Conservation (phyloP, 1,140 invertebrate genomes). For the Trachymyrmex cornetzi region DNA sequence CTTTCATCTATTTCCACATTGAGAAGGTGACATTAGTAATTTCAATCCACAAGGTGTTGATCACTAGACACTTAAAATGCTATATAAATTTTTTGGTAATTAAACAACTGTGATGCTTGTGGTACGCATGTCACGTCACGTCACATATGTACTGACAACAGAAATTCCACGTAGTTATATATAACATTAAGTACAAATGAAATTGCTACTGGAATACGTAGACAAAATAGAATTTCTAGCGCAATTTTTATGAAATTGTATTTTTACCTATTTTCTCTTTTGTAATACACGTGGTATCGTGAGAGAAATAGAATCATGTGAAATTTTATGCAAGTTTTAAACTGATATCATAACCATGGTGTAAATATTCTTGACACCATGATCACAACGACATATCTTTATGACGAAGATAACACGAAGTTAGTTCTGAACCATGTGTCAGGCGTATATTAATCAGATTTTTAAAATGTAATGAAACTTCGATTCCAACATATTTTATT, state of each 20-base stretch:
- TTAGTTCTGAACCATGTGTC: slow-evolving; percentile 13
- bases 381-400: slow-evolving; percentile 23
- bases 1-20: neutral
- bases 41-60: neutral
- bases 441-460: slow-evolving; percentile 20
- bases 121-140: slow-evolving; percentile 5
- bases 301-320: slow-evolving; percentile 25
- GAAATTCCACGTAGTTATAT: slow-evolving; percentile 57
- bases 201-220: slow-evolving; percentile 36
- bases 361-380: no score
- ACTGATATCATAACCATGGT: slow-evolving; percentile 15
- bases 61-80: slow-evolving; percentile 1
- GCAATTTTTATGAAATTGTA: slow-evolving; percentile 52
- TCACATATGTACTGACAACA: slow-evolving; percentile 57
- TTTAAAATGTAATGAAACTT: slow-evolving; percentile 39
- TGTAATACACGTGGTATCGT: neutral
- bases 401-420: slow-evolving; percentile 24
- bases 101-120: slow-evolving; percentile 73
- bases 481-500: slow-evolving; percentile 31
- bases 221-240: slow-evolving; percentile 61
- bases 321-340: neutral
- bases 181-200: slow-evolving; percentile 64
- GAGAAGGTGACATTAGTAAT: neutral
- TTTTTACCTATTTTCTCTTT: slow-evolving; percentile 43
- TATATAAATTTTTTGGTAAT: slow-evolving; percentile 56